Percentiles rank a stretch among this genome's conserved stretches.
phyloP scores from a whole-genome alignment of 2,113 vertebrate species.

The Platysteira castanea region DNA sequence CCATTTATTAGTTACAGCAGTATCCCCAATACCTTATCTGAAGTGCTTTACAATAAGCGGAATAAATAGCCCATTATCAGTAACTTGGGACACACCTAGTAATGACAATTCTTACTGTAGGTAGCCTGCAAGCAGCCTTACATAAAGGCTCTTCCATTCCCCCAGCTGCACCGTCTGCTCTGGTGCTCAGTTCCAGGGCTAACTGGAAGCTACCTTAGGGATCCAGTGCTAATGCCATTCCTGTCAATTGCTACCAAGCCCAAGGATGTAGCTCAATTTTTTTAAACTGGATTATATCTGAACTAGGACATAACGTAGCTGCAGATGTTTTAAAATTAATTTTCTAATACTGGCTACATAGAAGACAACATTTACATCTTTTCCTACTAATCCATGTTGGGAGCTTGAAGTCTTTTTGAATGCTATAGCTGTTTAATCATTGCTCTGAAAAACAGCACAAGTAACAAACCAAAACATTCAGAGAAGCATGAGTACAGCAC shows the following conservation, averaged over 20 bases:
- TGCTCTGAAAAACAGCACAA: neutral
- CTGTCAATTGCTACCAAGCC: neutral
- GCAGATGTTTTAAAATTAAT: neutral
- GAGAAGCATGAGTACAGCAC: neutral
- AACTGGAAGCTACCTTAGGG: neutral
- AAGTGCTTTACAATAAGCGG: neutral
- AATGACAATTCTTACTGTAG: neutral
- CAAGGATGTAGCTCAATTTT: neutral
- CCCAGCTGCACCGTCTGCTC: accelerated
- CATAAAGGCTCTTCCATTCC: neutral
- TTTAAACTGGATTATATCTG: neutral
- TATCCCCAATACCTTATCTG: accelerated
- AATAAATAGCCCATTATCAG: neutral
- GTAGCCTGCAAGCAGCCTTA: neutral
- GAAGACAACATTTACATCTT: neutral
- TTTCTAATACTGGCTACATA: neutral
- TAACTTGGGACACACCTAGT: neutral
- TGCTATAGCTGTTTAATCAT: neutral
- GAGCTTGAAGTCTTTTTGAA: neutral
- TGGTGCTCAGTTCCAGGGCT: neutral
- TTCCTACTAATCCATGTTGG: neutral
- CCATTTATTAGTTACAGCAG: neutral
- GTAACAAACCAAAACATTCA: neutral
- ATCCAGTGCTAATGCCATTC: neutral
- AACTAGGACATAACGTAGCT: neutral